Evolutionary conservation across 2,113 vertebrate species (phyloP).

Genomic region (Thamnaconus septentrionalis): DNA sequence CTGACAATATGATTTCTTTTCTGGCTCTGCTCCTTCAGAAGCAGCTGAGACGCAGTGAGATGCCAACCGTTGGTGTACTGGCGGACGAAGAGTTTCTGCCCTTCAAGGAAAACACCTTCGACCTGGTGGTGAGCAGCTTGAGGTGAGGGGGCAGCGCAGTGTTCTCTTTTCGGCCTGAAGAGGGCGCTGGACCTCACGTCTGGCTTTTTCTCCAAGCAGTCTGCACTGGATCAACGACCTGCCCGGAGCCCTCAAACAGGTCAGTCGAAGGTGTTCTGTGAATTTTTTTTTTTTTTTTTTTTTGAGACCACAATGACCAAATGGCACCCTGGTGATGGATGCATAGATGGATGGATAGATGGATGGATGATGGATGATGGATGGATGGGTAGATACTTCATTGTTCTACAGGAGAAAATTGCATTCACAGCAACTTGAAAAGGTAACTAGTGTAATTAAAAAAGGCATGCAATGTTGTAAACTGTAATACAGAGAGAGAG

Average conservation of each 20-base stretch:
- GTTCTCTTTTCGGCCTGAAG: not conserved
- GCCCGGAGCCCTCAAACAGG: slow-evolving; percentile 89
- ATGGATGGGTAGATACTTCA: no score
- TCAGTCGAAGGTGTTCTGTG: slow-evolving; percentile 59
- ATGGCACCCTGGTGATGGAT: no score
- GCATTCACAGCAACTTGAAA: no score
- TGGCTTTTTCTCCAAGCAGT: slow-evolving; percentile 67
- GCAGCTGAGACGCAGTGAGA: slow-evolving; percentile 71
- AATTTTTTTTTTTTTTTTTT: no score
- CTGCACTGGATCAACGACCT: slow-evolving; percentile 98
- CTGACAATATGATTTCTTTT: not conserved
- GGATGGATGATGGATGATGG: no score
- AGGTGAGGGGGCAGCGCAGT: slow-evolving; percentile 72
- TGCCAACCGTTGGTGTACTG: slow-evolving; percentile 79
- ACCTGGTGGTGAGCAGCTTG: slow-evolving; percentile 92
- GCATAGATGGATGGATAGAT: no score
- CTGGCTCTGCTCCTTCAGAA: slow-evolving; percentile 70
- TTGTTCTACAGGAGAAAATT: no score
- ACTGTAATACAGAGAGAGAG: no score
- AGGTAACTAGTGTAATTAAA: no score
- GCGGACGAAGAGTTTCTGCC: slow-evolving; percentile 96
- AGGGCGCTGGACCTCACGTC: not conserved
- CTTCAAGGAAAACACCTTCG: slow-evolving; percentile 89
- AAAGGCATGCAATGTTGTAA: no score
- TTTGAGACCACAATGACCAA: no score